Base-by-base conservation (phyloP, 2,797 vertebrate genomes). In the Lateolabrax maculatus region DNA sequence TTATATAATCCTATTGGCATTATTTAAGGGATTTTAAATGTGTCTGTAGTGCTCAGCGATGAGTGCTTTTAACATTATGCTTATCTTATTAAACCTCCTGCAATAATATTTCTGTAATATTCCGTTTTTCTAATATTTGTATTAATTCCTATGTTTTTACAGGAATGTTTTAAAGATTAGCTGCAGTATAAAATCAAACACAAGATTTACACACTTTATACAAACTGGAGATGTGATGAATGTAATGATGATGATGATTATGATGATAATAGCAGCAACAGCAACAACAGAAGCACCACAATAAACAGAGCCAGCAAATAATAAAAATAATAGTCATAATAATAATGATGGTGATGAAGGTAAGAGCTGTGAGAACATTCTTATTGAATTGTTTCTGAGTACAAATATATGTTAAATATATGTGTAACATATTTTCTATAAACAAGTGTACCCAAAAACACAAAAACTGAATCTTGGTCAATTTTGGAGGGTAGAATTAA, bases 161-260 rank as follows among this genome's bases (percentile, higher is more conserved):
- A 2, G 16, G 9, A 37, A 29, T 65, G 21, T 31, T 70, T 72
- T 9, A 51, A 77, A 49, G 4, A 43, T 49, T 18, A 66, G 18
- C 41, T 23, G 36, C 3, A 8, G 49, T 37, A 4, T 18, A 16
- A 57, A 7, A 31, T 18, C 21, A 43, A 66, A 67, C 23, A 31
- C 6, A 41, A 52, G 16, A 44, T 60, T 53, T 21, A 52, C 75
- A 55, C 10, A 9, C 48, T 62, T 68, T 9, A 29, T 71, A 36
- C 4, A 5, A 81, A 52, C 56, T 68, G 51, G 57, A 15, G 57
- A 49, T 65, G 9, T 16, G 9, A 75, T 19, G 46, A 21, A 75
- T 83, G 60, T 76, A 8, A 75, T 69, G 71, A 80, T 69, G 49
- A 71, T 57, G 37, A 75, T 62, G 39, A 77, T 57, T 3, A 37